phyloP scores from a whole-genome alignment of 2,797 vertebrate genomes.

The Meriones psammophilus region DNA sequence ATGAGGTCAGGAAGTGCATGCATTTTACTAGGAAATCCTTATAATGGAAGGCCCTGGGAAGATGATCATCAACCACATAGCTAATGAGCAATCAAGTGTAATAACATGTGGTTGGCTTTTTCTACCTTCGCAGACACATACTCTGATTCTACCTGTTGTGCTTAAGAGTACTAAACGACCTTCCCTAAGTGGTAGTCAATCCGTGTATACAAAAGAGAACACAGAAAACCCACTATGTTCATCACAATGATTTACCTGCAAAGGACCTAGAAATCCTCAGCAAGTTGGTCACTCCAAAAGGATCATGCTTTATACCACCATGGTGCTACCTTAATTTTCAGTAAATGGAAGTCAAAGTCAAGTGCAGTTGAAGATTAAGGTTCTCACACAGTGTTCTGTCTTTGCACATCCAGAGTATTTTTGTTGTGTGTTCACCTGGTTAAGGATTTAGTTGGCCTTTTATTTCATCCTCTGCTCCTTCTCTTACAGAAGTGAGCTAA shows the following conservation, averaged over 20 bases:
- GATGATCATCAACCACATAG: not conserved
- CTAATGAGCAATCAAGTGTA: not conserved
- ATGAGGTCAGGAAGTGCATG: not conserved
- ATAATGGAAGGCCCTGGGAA: not conserved
- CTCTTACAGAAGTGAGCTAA: not conserved
- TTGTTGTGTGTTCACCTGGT: not conserved
- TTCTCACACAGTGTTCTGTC: not conserved
- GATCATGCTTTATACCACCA: not conserved
- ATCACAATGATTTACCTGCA: no score
- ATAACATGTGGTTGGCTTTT: not conserved
- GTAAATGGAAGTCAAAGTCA: not conserved
- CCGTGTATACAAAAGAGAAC: not conserved
- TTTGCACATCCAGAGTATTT: not conserved
- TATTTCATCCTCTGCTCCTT: not conserved
- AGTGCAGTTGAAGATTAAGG: not conserved
- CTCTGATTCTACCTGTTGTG: not conserved
- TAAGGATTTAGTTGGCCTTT: not conserved
- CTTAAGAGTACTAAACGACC: not conserved
- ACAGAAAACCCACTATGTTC: not conserved
- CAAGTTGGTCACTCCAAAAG: not conserved
- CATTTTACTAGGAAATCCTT: not conserved
- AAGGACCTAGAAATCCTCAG: not conserved
- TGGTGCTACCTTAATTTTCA: not conserved
- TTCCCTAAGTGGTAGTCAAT: not conserved
- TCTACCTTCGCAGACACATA: not conserved